phyloP scores from a whole-genome alignment of 2,113 vertebrate genomes.

The Perca flavescens region DNA sequence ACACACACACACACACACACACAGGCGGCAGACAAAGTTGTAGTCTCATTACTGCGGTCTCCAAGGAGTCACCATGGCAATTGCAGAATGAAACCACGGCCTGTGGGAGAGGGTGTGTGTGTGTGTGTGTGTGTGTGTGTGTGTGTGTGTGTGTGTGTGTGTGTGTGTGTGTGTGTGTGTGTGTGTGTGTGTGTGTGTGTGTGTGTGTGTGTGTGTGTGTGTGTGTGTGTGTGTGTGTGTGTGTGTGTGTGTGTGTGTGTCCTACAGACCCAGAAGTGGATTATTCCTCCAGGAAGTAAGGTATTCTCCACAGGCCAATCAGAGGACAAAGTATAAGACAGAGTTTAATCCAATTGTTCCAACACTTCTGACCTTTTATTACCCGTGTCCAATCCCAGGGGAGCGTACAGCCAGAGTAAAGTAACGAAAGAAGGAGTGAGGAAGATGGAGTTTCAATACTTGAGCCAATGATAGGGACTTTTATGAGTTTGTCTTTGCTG shows the following conservation, averaged over 20 bases:
- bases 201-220: slow-evolving; percentile 26
- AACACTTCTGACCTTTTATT: slow-evolving; percentile 49
- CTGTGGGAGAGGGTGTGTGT: slow-evolving; percentile 69
- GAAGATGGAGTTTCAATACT: slow-evolving; percentile 18
- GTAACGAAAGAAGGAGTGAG: slow-evolving; percentile 26
- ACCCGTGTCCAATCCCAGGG: slow-evolving; percentile 2
- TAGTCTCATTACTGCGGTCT: slow-evolving; percentile 72
- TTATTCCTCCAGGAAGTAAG: slow-evolving; percentile 67
- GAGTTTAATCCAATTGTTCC: slow-evolving; percentile 55
- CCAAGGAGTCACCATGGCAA: slow-evolving; percentile 73
- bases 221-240: slow-evolving; percentile 31
- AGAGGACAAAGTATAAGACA: slow-evolving; percentile 58
- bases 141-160: slow-evolving; percentile 21
- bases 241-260: slow-evolving; percentile 34
- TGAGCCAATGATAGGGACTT: neutral
- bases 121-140: slow-evolving; percentile 36
- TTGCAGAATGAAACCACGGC: slow-evolving; percentile 79
- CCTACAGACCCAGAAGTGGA: slow-evolving; percentile 73
- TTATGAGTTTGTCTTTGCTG: slow-evolving; percentile 6
- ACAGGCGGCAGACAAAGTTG: slow-evolving; percentile 47
- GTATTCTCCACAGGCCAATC: slow-evolving; percentile 72
- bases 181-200: slow-evolving; percentile 34
- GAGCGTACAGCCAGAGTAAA: slow-evolving; percentile 5
- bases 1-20: slow-evolving; percentile 21
- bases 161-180: slow-evolving; percentile 21